These are phyloP conservation scores for Pangasianodon gigas DNA, from an alignment of 2,113 vertebrate species.

Conservation along the genomic window DNA sequence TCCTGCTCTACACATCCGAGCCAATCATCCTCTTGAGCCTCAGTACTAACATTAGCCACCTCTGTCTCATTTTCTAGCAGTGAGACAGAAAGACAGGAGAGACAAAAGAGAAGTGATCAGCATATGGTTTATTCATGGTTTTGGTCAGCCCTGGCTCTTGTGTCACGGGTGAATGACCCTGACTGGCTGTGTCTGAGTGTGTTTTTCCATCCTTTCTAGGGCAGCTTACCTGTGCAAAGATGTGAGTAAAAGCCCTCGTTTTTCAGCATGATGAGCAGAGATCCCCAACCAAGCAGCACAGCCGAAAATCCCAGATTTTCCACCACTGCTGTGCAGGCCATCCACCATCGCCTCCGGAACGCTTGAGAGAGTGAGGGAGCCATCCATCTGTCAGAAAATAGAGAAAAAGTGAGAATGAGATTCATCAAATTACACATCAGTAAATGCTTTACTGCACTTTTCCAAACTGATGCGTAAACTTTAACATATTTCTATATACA, in stretches of 20 bases:
- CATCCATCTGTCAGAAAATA: constrained; percentile 66
- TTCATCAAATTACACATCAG: neutral
- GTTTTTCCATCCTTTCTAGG: neutral
- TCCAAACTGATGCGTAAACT: neutral
- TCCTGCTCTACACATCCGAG: constrained; percentile 81
- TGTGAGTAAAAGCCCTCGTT: constrained; percentile 86
- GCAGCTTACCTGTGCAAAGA: constrained; percentile 72
- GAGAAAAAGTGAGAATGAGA: neutral
- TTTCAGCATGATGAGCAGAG: constrained; percentile 89
- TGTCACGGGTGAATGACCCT: neutral
- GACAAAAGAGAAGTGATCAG: neutral
- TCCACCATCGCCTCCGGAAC: constrained; percentile 86
- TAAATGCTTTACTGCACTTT: neutral
- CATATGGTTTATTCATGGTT: constrained; percentile 40
- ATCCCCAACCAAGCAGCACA: constrained; percentile 87
- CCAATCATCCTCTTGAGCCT: constrained; percentile 41
- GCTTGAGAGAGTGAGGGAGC: constrained; percentile 78
- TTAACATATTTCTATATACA: neutral
- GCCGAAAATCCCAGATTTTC: constrained; percentile 90
- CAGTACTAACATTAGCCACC: neutral
- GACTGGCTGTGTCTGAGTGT: neutral
- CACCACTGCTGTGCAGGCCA: constrained; percentile 81
- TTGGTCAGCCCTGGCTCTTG: neutral
- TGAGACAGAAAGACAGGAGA: neutral
- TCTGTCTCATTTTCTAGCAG: constrained; percentile 60